Percentiles rank a stretch among this genome's conserved stretches.
phyloP scores from a whole-genome alignment of 2,113 vertebrate species.

The Prionailurus bengalensis region DNA sequence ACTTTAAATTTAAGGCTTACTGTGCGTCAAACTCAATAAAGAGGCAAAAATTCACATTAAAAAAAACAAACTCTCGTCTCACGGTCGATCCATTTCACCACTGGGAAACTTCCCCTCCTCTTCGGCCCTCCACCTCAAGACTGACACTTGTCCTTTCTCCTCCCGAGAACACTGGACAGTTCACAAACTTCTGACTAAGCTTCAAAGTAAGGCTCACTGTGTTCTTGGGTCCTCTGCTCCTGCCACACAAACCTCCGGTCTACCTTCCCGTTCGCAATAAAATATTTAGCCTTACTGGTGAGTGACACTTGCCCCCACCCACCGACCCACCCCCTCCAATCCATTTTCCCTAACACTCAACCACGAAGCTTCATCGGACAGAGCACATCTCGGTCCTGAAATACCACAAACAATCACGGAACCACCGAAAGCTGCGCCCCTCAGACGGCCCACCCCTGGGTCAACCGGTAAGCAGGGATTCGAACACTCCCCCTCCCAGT shows the following conservation, averaged over 20 bases:
- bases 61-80: background rate
- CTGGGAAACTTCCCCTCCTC: background rate
- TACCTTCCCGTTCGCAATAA: background rate
- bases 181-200: conserved; percentile 13
- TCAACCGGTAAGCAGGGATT: background rate
- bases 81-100: background rate
- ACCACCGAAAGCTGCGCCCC: background rate
- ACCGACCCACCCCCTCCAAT: background rate
- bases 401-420: background rate
- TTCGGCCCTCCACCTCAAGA: background rate
- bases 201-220: background rate
- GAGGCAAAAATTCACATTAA: background rate
- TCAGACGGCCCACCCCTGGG: background rate
- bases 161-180: background rate
- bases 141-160: background rate
- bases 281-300: background rate
- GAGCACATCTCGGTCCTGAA: background rate
- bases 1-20: background rate
- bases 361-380: background rate
- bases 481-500: background rate
- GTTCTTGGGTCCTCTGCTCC: background rate
- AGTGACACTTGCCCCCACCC: background rate
- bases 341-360: background rate
- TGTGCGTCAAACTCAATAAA: conserved; percentile 15
- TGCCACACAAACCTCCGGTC: background rate